Base-by-base conservation (phyloP, 2,113 vertebrate genomes). In the Cynopterus brachyotis region DNA sequence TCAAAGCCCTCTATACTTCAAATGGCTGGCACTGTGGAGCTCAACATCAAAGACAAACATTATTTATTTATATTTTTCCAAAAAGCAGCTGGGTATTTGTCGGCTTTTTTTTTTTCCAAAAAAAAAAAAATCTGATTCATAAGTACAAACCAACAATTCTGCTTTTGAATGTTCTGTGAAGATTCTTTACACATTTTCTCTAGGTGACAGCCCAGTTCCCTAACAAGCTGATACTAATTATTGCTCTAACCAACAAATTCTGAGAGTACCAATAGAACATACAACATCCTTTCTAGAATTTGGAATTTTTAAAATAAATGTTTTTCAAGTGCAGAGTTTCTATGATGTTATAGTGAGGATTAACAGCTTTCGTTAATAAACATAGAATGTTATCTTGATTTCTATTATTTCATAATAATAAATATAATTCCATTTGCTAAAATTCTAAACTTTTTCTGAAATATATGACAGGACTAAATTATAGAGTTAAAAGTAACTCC, bases 11-110 rank as follows among this genome's bases (percentile, higher is more conserved):
- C 78, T 86, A 32, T 35, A 28, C 79, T 89, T 96, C 91, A 95
- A 91, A 92, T 32, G 75, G 32, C 47, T 50, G 28, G 62, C 53
- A 89, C 32, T 6, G 64, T 3, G 59, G 91, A 95, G 50, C 37
- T 86, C 70, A 72, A 85, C 86, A 91, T 96, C 86, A 96, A 67
- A 97, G 60, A 64, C 90, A 95, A 92, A 96, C 78, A 94, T 91
- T 40, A 87, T 55, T 94, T 93, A 47, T 47, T 47, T 47, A 45
- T 47, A 13, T 47, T 2, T 47, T 94, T 92, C 83, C 30, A 60
- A 87, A 97, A 95, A 95, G 89, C 89, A 95, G 62, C 57, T 93
- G 89, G 72, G n/a, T 95, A 67, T 93, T 97, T 97, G 85, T 83
- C 90, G 89, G 76, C 85, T 84, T 96, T 81, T 40, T 83, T 75